Evolutionary conservation across 2,888 invertebrate species (phyloP), one percentile per base, ranked within the genome.

Genomic region (Nowickia ferox): DNA sequence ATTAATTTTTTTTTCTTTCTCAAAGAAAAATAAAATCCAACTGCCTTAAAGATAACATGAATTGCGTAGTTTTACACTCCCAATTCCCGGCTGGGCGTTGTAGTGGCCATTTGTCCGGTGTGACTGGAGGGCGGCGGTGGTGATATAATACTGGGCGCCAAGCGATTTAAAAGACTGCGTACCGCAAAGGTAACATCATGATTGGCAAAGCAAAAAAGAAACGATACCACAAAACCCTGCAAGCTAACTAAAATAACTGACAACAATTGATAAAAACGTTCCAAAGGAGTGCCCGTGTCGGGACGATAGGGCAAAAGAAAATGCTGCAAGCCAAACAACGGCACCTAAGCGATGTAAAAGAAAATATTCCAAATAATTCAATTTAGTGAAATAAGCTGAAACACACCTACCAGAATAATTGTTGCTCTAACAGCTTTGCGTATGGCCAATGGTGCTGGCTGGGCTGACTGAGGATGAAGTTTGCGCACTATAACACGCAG

Each of bases 121-220:
- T 92, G 92, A 87, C 90, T 92, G 79, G 91, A 88, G 42, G 92
- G 90, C 19, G 92, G 92, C 13, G 91, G 91, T 40, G 92, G 88
- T 38, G 92, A 85, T 3, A 93, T 88, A 46, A 93, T 42, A 0
- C 88, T 88, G 9, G 93, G 93, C 76, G 93, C 84, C 57, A 90
- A 87, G 55, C 94, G 93, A 65, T 93, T 92, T 3, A 94, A 78
- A 53, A 93, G 92, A 0, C 93, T 92, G 78, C 93, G 93, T 22
- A 94, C 90, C 5, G 94, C 94, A 68, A 93, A 93, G 76, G 94
- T 93, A 13, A 96, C 96, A 91, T 96, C 96, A 87, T 96, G 95
- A 92, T 96, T 96, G 87, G 95, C 96, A 93, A 96, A 96, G 90
- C 96, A 96, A 90, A 96, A 96, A 9, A 96, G 93, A 68, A 95